These are phyloP conservation scores for Pterocles gutturalis DNA, from an alignment of 2,113 vertebrate species.

Conservation along the genomic window DNA sequence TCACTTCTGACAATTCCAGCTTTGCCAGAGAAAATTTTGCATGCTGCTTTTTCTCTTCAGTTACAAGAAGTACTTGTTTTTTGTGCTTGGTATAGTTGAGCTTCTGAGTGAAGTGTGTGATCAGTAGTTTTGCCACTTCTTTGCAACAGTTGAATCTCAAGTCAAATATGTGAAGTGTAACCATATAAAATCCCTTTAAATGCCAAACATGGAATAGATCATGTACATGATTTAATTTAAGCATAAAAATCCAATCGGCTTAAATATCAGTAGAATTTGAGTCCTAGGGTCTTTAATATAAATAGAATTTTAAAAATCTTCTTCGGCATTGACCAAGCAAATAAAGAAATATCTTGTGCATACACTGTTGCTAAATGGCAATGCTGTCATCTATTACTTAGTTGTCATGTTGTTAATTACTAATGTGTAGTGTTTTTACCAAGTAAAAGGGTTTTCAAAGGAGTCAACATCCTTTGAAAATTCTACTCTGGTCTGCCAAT, in stretches of 20 bases:
- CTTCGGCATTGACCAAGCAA: not conserved
- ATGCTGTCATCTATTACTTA: constrained; percentile 43
- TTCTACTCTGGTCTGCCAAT: not conserved
- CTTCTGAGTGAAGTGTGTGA: constrained; percentile 66
- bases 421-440: constrained; percentile 43
- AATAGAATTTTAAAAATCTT: not conserved
- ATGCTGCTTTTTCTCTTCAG: constrained; percentile 74
- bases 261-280: not conserved
- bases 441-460: constrained; percentile 58
- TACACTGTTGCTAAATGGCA: constrained; percentile 70
- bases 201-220: not conserved
- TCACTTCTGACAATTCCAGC: constrained; percentile 85
- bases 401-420: constrained; percentile 30
- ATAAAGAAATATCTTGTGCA: not conserved
- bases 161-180: not conserved
- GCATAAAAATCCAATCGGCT: not conserved
- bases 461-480: constrained; percentile 49
- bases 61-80: constrained; percentile 76
- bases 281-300: not conserved
- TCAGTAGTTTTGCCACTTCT: constrained; percentile 71
- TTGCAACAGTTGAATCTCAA: constrained; percentile 36
- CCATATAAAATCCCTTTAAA: not conserved
- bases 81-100: constrained; percentile 51
- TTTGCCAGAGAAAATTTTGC: constrained; percentile 78
- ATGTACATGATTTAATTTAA: not conserved